These are phyloP conservation scores for Parotocinclus haroldoi DNA, from an alignment of 2,797 vertebrate species.

Conservation along the genomic window DNA sequence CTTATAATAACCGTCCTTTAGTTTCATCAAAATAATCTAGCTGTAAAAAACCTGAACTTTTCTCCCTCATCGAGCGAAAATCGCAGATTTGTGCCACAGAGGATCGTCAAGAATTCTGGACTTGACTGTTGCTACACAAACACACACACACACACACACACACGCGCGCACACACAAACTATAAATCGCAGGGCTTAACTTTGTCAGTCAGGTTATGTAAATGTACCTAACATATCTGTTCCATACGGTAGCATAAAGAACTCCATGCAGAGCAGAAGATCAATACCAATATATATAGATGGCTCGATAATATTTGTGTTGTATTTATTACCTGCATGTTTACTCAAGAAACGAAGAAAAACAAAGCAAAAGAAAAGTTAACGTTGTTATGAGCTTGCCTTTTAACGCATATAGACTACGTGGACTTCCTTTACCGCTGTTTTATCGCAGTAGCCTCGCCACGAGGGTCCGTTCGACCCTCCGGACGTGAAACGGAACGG, in stretches of 20 bases:
- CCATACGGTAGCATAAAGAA: constrained; percentile 73
- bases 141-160: constrained; percentile 15
- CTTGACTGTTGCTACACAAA: constrained; percentile 13
- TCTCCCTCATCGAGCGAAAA: too few species aligned
- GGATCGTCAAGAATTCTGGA: neutral
- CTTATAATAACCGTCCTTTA: too few species aligned
- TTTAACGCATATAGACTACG: constrained; percentile 53
- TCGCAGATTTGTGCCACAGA: too few species aligned
- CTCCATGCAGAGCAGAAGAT: constrained; percentile 60
- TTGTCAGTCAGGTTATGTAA: constrained; percentile 54
- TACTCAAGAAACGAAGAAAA: constrained; percentile 59
- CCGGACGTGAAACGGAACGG: constrained; percentile 39
- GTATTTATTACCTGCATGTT: constrained; percentile 71
- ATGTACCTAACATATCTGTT: constrained; percentile 63
- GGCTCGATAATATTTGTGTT: constrained; percentile 64
- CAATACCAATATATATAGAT: constrained; percentile 51
- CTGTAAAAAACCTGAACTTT: too few species aligned
- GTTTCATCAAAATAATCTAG: too few species aligned
- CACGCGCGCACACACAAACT: constrained; percentile 32
- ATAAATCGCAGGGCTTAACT: constrained; percentile 45
- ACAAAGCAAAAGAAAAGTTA: constrained; percentile 55
- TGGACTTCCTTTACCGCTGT: constrained; percentile 61
- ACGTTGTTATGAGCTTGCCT: constrained; percentile 68
- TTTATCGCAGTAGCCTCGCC: constrained; percentile 35
- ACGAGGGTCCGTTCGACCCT: constrained; percentile 17